These are phyloP conservation scores for Alca torda DNA, from an alignment of 2,797 vertebrate genomes.

Conservation along the genomic window DNA sequence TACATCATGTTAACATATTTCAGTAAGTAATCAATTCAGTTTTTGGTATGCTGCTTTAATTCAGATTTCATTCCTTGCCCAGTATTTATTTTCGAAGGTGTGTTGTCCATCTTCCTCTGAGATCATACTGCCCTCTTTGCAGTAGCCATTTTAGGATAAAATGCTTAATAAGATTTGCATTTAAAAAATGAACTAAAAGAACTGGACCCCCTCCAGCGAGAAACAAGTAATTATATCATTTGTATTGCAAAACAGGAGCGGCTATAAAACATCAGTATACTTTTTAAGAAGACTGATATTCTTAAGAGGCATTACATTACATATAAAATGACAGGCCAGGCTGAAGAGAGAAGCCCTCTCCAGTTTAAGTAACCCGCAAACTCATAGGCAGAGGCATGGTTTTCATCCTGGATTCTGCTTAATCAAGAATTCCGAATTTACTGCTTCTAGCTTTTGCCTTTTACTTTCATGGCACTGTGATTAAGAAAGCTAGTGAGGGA, in stretches of 20 bases:
- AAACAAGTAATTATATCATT: constrained; percentile 81
- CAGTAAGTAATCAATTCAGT: constrained; percentile 78
- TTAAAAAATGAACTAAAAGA: constrained; percentile 80
- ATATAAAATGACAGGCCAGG: constrained; percentile 56
- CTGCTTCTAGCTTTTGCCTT: not conserved
- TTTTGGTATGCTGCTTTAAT: constrained; percentile 72
- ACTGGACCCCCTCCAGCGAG: constrained; percentile 78
- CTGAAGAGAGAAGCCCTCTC: constrained; percentile 48
- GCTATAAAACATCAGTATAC: constrained; percentile 72
- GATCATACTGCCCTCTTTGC: constrained; percentile 68
- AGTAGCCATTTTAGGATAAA: constrained; percentile 81
- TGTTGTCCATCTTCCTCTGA: constrained; percentile 75
- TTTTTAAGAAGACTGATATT: constrained; percentile 76
- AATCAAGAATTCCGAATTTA: not conserved
- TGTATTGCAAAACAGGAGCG: constrained; percentile 79
- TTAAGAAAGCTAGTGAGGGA: not conserved
- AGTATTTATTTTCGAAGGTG: constrained; percentile 71
- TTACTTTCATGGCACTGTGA: not conserved
- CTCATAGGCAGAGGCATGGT: not conserved
- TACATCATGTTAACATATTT: constrained; percentile 78
- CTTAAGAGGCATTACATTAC: constrained; percentile 67
- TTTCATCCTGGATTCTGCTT: not conserved
- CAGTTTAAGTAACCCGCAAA: constrained; percentile 14
- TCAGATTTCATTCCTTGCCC: constrained; percentile 71
- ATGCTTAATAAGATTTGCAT: constrained; percentile 83